Conservation (phyloP, 2,797 vertebrate genomes). For the Sebastes wilsoni region DNA sequence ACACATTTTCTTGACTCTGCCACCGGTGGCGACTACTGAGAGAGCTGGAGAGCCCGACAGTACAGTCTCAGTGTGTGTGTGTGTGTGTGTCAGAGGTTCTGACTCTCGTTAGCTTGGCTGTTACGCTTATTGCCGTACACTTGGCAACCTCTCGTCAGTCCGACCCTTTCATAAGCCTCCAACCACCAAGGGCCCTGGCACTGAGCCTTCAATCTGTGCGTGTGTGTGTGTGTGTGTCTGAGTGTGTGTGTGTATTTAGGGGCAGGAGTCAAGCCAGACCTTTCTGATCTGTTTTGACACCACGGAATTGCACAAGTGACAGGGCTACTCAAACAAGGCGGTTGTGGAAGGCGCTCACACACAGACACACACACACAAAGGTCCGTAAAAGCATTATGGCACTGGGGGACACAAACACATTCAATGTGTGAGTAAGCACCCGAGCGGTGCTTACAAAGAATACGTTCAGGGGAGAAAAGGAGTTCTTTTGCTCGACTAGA, state of each 20-base stretch:
- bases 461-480: slow-evolving; percentile 65
- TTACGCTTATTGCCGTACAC: slow-evolving; percentile 76
- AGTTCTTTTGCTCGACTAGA: slow-evolving; percentile 72
- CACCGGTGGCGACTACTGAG: slow-evolving; percentile 8
- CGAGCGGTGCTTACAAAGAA: slow-evolving; percentile 70
- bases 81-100: slow-evolving; percentile 72
- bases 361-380: slow-evolving; percentile 36
- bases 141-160: slow-evolving; percentile 80
- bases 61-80: slow-evolving; percentile 42
- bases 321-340: slow-evolving; percentile 82
- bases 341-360: slow-evolving; percentile 48
- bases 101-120: slow-evolving; percentile 78
- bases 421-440: slow-evolving; percentile 74
- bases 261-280: slow-evolving; percentile 79
- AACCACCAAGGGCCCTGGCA: slow-evolving; percentile 83
- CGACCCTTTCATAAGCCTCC: slow-evolving; percentile 81
- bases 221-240: slow-evolving; percentile 25
- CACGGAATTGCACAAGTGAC: slow-evolving; percentile 83
- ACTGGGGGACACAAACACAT: slow-evolving; percentile 74
- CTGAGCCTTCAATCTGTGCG: slow-evolving; percentile 59
- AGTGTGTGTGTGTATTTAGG: slow-evolving; percentile 52
- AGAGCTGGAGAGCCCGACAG: slow-evolving; percentile 20
- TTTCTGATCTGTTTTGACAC: slow-evolving; percentile 86
- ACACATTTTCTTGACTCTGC: not conserved
- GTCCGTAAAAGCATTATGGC: slow-evolving; percentile 70